A percentile compares a stretch with the other conserved stretches of the same genome.
phyloP scores from a whole-genome alignment of 2,113 vertebrate genomes.

The Pollachius pollachius region DNA sequence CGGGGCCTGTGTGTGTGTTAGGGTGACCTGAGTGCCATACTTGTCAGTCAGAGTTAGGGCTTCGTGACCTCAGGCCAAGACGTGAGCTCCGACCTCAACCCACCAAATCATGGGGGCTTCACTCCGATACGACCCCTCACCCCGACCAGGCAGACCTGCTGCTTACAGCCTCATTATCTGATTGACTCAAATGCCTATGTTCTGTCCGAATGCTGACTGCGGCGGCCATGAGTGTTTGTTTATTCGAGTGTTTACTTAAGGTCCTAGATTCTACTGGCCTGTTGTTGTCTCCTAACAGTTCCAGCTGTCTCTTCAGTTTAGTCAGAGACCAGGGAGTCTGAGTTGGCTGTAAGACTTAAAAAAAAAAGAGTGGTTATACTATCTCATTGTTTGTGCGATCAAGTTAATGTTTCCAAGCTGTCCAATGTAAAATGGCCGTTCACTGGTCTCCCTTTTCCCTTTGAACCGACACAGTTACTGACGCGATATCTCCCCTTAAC shows the following conservation, averaged over 20 bases:
- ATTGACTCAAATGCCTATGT: conserved; percentile 40
- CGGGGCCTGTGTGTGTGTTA: conserved; percentile 16
- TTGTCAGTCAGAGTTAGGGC: conserved; percentile 15
- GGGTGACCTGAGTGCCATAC: conserved; percentile 32
- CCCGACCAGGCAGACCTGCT: conserved; percentile 47
- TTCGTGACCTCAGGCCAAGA: conserved; percentile 32
- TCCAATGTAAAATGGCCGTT: conserved; percentile 20
- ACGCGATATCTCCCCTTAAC: background rate
- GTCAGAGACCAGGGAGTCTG: conserved; percentile 23
- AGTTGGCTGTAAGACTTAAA: conserved; percentile 23
- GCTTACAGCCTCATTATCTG: conserved; percentile 51
- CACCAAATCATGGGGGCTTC: conserved; percentile 38
- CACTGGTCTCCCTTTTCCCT: conserved; percentile 10
- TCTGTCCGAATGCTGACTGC: conserved; percentile 38
- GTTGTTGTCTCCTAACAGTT: conserved; percentile 41
- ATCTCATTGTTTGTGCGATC: conserved; percentile 15
- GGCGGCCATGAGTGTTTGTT: conserved; percentile 35
- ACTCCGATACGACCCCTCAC: conserved; percentile 43
- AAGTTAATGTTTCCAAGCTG: conserved; percentile 6
- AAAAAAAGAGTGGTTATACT: conserved; percentile 31
- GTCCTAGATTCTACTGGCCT: conserved; percentile 48
- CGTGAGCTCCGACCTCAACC: conserved; percentile 34
- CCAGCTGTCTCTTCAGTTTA: conserved; percentile 21
- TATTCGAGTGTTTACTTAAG: conserved; percentile 23
- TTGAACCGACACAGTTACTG: conserved; percentile 13